Evolutionary conservation across 2,888 invertebrate species (phyloP), one percentile per base, ranked within the genome.

Genomic region (Polydrusus tereticollis): DNA sequence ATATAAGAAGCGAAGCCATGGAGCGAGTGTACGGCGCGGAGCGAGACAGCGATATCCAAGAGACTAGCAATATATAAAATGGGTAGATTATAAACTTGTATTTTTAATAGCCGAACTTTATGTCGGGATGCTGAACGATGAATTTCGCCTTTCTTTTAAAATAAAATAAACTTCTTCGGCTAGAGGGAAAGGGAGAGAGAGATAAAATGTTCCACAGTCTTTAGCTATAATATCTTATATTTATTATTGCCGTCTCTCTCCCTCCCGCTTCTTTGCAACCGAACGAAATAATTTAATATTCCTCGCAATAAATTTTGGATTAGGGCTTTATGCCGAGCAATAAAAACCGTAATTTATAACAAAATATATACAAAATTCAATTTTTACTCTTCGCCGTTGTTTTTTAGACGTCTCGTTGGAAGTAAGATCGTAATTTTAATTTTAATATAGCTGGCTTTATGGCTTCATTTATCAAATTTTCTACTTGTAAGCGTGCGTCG

Each of bases 341-440:
- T 85, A 85, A 85, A 86, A 85, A 84, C 83, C 83, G 84, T 84
- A 85, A 85, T 86, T 86, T 85, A 85, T 84, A 85, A 85, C 85
- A 85, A 85, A 85, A 84, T 85, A 83, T 83, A 83, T 83, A 83
- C 83, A 83, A 84, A 83, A 83, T 83, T 79, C 79, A 78, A 77
- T 79, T 79, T 75, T 75, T 75, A 75, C 69, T 68, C 76, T 75
- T 76, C 73, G 72, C 72, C 70, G 73, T 63, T 77, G 69, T 59
- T 68, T 68, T 68, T 68, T 68, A 21, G 45, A 8, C 60, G 58
- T 68, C 57, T 65, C 57, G 41, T 58, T 58, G 58, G 41, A 58
- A 38, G 21, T 58, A 58, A 58, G 58, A 58, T 50, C 33, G 52
- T 64, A 64, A 47, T 64, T 64, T 52, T 57, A 66, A 66, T 64